Evolutionary conservation across 1,140 invertebrate genomes (phyloP).

Genomic region (Saxidomus purpurata): DNA sequence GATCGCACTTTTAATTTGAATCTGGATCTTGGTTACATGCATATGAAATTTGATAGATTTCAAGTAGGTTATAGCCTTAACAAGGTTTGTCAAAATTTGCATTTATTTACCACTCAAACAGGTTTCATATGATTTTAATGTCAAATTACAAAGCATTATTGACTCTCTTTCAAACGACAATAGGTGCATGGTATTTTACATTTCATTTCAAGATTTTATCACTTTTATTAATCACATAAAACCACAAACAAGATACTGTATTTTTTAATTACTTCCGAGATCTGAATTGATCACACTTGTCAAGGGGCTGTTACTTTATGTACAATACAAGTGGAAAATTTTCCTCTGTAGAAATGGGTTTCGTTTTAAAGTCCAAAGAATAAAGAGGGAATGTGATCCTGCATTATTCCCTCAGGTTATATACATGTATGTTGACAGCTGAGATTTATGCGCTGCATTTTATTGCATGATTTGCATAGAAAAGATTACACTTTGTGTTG

Average conservation of each 20-base stretch:
- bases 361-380: not conserved
- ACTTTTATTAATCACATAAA: not conserved
- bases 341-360: not conserved
- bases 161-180: not conserved
- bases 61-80: too few species aligned
- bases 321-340: not conserved
- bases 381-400: not conserved
- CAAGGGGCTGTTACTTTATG: not conserved
- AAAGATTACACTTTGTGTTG: not conserved
- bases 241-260: not conserved
- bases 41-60: too few species aligned
- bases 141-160: not conserved
- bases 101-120: not conserved
- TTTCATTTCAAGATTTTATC: not conserved
- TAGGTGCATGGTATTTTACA: too few species aligned
- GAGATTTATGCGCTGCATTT: constrained; percentile 12
- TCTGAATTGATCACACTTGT: too few species aligned
- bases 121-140: not conserved
- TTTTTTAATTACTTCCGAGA: not conserved
- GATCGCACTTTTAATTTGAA: too few species aligned
- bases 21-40: too few species aligned
- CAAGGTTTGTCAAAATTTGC: not conserved
- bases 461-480: constrained; percentile 19
- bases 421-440: not conserved
- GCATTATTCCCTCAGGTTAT: not conserved